Evolutionary conservation across 2,113 vertebrate species (phyloP), one percentile per base, ranked within the genome.

Genomic region (Phrynocephalus versicolor): DNA sequence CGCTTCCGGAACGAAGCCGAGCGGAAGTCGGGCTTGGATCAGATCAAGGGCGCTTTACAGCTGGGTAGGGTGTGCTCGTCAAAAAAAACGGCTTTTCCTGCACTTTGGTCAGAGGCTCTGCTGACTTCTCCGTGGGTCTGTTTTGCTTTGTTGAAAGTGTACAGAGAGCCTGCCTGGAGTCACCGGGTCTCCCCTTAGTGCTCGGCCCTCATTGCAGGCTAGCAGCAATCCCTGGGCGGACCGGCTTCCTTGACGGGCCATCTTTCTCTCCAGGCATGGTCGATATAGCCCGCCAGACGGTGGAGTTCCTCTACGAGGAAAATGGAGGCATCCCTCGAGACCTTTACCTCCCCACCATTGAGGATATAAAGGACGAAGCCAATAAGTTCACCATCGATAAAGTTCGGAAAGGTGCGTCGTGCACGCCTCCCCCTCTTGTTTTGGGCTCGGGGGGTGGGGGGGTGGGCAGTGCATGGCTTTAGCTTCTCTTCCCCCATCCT

Each of bases 381-480:
- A 99, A 98, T 95, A 99, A 99, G 94, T 99, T 99, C 95, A 99
- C 98, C 2, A 97, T 98, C 23, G 98, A 99, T 94, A 99, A 99
- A 99, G 98, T 99, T 88, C 98, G 98, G 89, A 99, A 99, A 99
- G 99, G 99, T 99, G 95, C 74, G 37, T 3, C 67, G n/a, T n/a
- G n/a, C n/a, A n/a, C n/a, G n/a, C n/a, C n/a, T n/a, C 86, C 51
- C 39, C 1, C 1, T 51, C 16, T 5, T 41, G 23, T 21, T 64
- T 78, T 23, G n/a, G 62, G 45, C 33, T 27, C 16, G 35, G 30
- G 27, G 41, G 23, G 16, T 19, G 23, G 12, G 12, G 33, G 35
- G 9, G 8, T 3, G 45, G 45, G 10, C 10, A 33, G 1, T 12
- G 27, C 23, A 21, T 8, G n/a, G 13, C 21, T 6, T 67, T 21